Conservation (phyloP, 1,140 invertebrate species). For the Drosophila rufa region DNA sequence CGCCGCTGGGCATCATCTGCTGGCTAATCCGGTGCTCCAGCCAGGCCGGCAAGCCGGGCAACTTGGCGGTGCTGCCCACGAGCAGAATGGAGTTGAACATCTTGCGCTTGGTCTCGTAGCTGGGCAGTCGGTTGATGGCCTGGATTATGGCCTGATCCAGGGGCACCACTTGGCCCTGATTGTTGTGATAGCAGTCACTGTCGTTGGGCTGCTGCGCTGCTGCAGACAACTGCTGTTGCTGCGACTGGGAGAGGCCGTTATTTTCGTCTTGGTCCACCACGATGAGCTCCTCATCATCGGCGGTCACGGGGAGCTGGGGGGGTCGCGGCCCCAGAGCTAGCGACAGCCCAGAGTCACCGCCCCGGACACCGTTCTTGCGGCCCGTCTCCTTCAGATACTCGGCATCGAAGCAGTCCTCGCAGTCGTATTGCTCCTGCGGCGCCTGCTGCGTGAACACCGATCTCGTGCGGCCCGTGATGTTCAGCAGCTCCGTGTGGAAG, state of each 20-base stretch:
- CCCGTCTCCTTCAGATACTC: conserved; percentile 95
- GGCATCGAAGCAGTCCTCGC: conserved; percentile 97
- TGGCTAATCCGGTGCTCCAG: conserved; percentile 93
- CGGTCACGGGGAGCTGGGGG: conserved; percentile 66
- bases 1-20: conserved; percentile 52
- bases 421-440: conserved; percentile 91
- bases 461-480: conserved; percentile 89
- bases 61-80: conserved; percentile 95
- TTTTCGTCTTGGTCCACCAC: conserved; percentile 91
- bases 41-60: conserved; percentile 94
- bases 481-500: conserved; percentile 95
- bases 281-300: conserved; percentile 91
- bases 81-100: conserved; percentile 97
- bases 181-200: conserved; percentile 87
- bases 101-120: conserved; percentile 95
- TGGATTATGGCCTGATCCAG: conserved; percentile 96
- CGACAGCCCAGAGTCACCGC: conserved; percentile 85
- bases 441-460: conserved; percentile 90
- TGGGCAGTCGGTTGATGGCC: conserved; percentile 95
- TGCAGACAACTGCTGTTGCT: background rate
- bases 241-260: conserved; percentile 19
- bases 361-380: conserved; percentile 87
- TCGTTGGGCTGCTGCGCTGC: background rate
- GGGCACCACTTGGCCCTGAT: conserved; percentile 92
- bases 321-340: conserved; percentile 84